A percentile compares a stretch with the other conserved stretches of the same genome.
phyloP scores from a whole-genome alignment of 2,888 invertebrate genomes.

The Autographa pulchrina region DNA sequence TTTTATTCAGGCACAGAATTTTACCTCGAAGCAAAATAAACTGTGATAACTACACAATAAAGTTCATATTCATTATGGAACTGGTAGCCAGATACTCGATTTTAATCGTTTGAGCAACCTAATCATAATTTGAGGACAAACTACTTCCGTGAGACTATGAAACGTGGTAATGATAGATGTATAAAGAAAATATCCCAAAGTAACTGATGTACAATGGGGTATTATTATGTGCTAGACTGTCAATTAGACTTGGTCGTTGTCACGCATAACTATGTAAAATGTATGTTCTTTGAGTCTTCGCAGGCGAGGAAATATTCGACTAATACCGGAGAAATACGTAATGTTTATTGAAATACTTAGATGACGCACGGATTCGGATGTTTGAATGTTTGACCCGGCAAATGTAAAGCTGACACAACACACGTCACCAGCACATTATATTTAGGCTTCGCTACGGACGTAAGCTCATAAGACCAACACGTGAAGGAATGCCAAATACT shows the following conservation, averaged over 20 bases:
- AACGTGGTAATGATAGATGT: constrained; percentile 13
- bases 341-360: not conserved
- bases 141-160: constrained; percentile 32
- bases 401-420: constrained; percentile 5
- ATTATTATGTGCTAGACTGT: not conserved
- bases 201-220: not conserved
- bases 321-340: not conserved
- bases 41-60: constrained; percentile 28
- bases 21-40: constrained; percentile 30
- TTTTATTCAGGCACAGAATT: constrained; percentile 47
- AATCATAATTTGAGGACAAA: constrained; percentile 17
- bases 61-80: constrained; percentile 30
- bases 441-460: constrained; percentile 6
- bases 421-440: not conserved
- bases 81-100: constrained; percentile 25
- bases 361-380: not conserved
- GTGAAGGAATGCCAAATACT: constrained; percentile 45
- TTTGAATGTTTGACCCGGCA: constrained; percentile 1
- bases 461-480: constrained; percentile 30
- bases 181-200: not conserved
- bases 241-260: not conserved
- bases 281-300: not conserved
- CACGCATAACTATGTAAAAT: not conserved
- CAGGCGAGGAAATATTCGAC: not conserved
- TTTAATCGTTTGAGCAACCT: constrained; percentile 50